Base-by-base conservation (phyloP, 37 sponge, comb jelly and placozoan species). In the Tethya wilhelma region DNA sequence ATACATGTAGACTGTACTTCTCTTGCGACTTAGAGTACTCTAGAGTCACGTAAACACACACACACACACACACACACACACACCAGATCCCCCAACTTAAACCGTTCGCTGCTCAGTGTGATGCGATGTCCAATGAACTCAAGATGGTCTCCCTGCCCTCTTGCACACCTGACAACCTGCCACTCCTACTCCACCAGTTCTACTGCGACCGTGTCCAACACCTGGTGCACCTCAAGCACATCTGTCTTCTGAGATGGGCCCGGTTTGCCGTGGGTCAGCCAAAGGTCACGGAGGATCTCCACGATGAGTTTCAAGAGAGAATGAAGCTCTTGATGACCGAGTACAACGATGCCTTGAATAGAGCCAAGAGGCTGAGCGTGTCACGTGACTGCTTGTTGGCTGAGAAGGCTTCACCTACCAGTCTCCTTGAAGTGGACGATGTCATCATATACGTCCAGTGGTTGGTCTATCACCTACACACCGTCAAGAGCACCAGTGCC, bases 171-270 rank as follows among this genome's bases (percentile, higher is more conserved):
- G 39, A 77, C 6, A 82, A 64, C 64, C 70, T 90, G 11, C 78
- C 87, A 4, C 44, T 90, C 32, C 77, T 77, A 0, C 66, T 90
- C 1, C 86, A 90, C 55, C 82, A 86, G 91, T 90, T 86, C 63
- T 90, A 66, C 46, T 63, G 57, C 53, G 87, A 81, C n/a, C 81
- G 83, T 12, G 22, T 90, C 31, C 37, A 64, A 32, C 69, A 90
- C 37, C 67, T 90, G 70, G 78, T 82, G 11, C 78, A 86, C 1
- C 69, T 81, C 31, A 90, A 77, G 69, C 87, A 90, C 83, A 38
- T 32, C 30, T 46, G 78, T 1, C 33, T 80, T 67, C 76, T 90
- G 46, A 39, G 86, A 26, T 90, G 86, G 86, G 58, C 86, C 0
- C 42, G 91, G 25, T 81, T 90, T 70, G 44, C 79, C 40, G 56